Evolutionary conservation across 2,797 vertebrate species (phyloP).

Genomic region (Salarias fasciatus): DNA sequence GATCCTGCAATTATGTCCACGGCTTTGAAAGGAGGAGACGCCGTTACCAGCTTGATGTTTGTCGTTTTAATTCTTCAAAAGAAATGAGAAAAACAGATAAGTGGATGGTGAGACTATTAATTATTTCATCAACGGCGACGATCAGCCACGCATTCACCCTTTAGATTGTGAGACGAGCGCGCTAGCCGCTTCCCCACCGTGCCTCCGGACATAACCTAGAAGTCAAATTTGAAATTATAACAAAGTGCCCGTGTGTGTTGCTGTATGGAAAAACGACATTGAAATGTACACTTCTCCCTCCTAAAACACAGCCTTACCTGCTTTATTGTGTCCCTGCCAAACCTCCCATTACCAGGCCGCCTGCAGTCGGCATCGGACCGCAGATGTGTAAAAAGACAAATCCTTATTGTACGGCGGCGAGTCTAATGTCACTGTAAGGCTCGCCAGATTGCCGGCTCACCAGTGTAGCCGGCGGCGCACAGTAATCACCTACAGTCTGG

Average conservation of each 20-base stretch:
- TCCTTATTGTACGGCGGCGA: slow-evolving; percentile 29
- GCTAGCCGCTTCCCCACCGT: too few relatives aligned
- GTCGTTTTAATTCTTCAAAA: too few relatives aligned
- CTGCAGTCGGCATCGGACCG: slow-evolving; percentile 27
- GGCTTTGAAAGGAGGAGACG: too few relatives aligned
- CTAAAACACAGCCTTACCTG: not conserved
- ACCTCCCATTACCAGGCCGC: slow-evolving; percentile 13
- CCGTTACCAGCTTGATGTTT: too few relatives aligned
- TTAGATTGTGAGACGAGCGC: too few relatives aligned
- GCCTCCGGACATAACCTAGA: too few relatives aligned
- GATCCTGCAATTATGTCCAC: too few relatives aligned
- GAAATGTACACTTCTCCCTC: slow-evolving; percentile 1
- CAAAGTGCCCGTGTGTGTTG: not conserved
- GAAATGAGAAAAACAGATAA: too few relatives aligned
- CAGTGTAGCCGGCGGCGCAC: slow-evolving; percentile 15
- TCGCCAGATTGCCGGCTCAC: slow-evolving; percentile 31
- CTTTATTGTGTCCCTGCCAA: slow-evolving; percentile 22
- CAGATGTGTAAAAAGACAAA: slow-evolving; percentile 38
- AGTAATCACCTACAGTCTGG: slow-evolving; percentile 42
- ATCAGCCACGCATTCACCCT: too few relatives aligned
- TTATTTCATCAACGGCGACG: too few relatives aligned
- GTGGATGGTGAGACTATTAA: too few relatives aligned
- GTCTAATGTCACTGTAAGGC: slow-evolving; percentile 26
- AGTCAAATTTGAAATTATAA: too few relatives aligned
- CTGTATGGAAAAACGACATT: not conserved